Conservation (phyloP, 2,113 vertebrate genomes). For the Parus major region DNA sequence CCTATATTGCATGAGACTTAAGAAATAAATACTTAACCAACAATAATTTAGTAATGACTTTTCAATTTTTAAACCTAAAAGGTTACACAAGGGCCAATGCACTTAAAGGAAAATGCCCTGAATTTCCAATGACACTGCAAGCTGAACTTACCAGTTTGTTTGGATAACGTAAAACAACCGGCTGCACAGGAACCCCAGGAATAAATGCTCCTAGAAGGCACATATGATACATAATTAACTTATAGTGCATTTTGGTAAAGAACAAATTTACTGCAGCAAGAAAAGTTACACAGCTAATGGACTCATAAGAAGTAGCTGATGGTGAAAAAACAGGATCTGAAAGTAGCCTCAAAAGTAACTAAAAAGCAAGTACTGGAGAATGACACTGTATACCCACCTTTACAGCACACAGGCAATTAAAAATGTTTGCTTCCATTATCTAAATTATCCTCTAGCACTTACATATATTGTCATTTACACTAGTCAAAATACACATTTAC, state of each 20-base stretch:
- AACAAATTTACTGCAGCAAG: background rate
- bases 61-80: background rate
- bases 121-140: background rate
- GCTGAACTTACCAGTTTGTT: constrained; percentile 87
- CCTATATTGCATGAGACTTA: background rate
- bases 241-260: background rate
- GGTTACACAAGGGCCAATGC: background rate
- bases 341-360: background rate
- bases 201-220: constrained; percentile 89
- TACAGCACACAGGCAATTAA: background rate
- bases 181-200: constrained; percentile 94
- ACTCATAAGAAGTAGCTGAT: background rate
- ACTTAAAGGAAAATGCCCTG: background rate
- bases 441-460: background rate
- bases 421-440: background rate
- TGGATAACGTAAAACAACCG: constrained; percentile 92
- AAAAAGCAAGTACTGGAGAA: background rate
- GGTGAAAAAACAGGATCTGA: background rate
- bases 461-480: background rate
- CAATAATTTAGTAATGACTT: background rate
- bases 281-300: background rate
- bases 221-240: background rate
- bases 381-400: background rate
- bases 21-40: background rate
- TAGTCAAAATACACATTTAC: too few species aligned